These are phyloP conservation scores for Dendronephthya gigantea DNA, from an alignment of 64 coral and sea anemone species.

Conservation along the genomic window DNA sequence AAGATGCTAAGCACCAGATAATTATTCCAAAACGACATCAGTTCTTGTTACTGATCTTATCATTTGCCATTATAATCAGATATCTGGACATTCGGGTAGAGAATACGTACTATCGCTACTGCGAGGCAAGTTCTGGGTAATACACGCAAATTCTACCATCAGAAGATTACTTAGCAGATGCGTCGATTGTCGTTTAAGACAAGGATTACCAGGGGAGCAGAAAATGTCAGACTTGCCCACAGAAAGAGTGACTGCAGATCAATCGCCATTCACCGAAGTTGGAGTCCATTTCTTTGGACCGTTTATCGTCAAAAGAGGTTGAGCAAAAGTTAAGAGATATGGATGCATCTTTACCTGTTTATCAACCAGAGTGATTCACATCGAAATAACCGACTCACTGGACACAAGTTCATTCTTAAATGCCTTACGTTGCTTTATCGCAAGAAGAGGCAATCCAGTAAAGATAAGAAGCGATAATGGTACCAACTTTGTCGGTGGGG, in stretches of 20 bases:
- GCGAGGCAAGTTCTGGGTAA: slow-evolving; percentile 10
- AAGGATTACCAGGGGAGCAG: background rate
- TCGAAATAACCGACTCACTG: background rate
- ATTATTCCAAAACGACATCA: background rate
- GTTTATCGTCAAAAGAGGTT: background rate
- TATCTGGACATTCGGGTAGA: slow-evolving; percentile 4
- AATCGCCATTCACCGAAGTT: background rate
- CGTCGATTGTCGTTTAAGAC: background rate
- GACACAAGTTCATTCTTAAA: background rate
- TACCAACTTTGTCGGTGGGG: background rate
- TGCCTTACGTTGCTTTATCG: slow-evolving; percentile 1
- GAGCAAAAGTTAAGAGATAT: background rate
- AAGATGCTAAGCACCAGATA: slow-evolving; percentile 15
- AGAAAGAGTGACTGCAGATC: background rate
- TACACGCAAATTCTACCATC: background rate
- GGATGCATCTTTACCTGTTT: background rate
- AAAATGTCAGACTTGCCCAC: background rate
- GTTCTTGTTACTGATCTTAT: slow-evolving; percentile 8
- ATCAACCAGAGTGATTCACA: background rate
- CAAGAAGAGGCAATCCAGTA: background rate
- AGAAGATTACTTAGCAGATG: background rate
- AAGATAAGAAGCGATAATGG: background rate
- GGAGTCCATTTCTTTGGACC: background rate
- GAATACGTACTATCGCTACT: background rate
- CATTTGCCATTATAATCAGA: background rate